phyloP scores from a whole-genome alignment of 2,113 vertebrate genomes.

The Mesocricetus auratus region DNA sequence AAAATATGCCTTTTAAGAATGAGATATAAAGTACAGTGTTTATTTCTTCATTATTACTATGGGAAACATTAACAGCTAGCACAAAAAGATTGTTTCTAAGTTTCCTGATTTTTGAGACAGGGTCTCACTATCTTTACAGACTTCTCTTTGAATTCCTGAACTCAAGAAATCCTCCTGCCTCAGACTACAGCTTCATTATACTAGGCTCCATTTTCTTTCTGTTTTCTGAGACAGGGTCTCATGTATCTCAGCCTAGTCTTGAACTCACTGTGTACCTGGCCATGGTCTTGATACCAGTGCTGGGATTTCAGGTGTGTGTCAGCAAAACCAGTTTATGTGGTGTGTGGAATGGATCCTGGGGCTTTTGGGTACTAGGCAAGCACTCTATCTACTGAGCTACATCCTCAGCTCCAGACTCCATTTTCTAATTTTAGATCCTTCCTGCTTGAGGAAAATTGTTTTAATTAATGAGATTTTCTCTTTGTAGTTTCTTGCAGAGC shows the following conservation, averaged over 20 bases:
- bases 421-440: slow-evolving; percentile 35
- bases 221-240: neutral
- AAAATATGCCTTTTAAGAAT: slow-evolving; percentile 14
- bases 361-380: neutral
- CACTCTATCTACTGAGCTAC: neutral
- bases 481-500: slow-evolving; percentile 95
- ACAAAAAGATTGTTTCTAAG: slow-evolving; percentile 1
- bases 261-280: neutral
- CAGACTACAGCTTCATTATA: neutral
- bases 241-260: neutral
- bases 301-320: neutral
- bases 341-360: neutral
- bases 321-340: neutral
- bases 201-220: neutral
- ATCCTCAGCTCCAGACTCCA: neutral
- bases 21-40: slow-evolving; percentile 22
- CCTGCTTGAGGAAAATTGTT: slow-evolving; percentile 29
- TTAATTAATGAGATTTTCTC: slow-evolving; percentile 53
- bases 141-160: neutral
- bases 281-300: neutral
- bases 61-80: slow-evolving; percentile 36
- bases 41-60: slow-evolving; percentile 6
- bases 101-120: neutral
- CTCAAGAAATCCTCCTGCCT: neutral
- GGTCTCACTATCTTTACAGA: neutral